Evolutionary conservation across 2,797 vertebrate genomes (phyloP).

Genomic region (Danio aesculapii): DNA sequence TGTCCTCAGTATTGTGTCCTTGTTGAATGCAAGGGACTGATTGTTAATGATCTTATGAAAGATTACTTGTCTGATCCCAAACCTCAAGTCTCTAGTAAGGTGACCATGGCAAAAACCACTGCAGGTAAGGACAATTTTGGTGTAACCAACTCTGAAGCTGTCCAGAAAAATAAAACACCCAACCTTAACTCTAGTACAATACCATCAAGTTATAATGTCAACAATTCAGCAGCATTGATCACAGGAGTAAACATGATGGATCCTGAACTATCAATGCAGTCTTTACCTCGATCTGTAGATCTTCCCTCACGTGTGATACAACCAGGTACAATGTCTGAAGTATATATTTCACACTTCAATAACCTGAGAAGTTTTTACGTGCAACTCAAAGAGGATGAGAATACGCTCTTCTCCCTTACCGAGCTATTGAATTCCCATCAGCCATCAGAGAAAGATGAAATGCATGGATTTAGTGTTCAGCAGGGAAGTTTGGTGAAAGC

Average conservation of each 20-base stretch:
- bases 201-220: background rate
- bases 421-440: conserved; percentile 73
- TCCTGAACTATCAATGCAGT: background rate
- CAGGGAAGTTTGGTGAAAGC: conserved; percentile 79
- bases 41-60: conserved; percentile 78
- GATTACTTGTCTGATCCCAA: conserved; percentile 61
- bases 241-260: background rate
- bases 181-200: background rate
- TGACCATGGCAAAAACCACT: background rate
- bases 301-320: conserved; percentile 69
- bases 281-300: conserved; percentile 63
- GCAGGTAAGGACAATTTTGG: conserved; percentile 1
- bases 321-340: conserved; percentile 72
- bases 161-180: background rate
- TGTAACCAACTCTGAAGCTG: background rate
- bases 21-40: conserved; percentile 69
- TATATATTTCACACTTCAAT: conserved; percentile 80
- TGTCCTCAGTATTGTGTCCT: conserved; percentile 71
- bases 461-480: conserved; percentile 64
- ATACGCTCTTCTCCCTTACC: conserved; percentile 72
- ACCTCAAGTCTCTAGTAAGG: background rate
- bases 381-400: conserved; percentile 77
- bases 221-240: background rate
- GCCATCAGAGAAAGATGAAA: conserved; percentile 42
- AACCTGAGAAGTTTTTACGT: conserved; percentile 80